A percentile compares a stretch with the other conserved stretches of the same genome.
Evolutionary conservation across 1,140 invertebrate species (phyloP).

Genomic region (Solenopsis invicta): DNA sequence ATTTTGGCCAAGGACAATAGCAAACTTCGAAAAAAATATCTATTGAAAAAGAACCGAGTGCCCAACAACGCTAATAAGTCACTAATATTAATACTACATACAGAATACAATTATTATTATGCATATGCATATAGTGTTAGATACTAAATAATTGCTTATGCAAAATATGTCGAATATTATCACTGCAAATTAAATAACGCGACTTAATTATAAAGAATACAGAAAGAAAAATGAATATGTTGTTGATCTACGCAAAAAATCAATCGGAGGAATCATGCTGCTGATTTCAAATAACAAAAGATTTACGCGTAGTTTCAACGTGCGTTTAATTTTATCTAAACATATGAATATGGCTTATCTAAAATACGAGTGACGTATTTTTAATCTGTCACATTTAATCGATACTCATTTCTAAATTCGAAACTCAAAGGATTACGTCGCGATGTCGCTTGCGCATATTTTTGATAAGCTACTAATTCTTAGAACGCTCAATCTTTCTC

Average conservation of each 20-base stretch:
- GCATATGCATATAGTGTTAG: slow-evolving; percentile 44
- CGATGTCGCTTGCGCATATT: slow-evolving; percentile 21
- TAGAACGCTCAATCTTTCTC: not conserved
- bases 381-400: slow-evolving; percentile 24
- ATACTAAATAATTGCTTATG: slow-evolving; percentile 55
- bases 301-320: not conserved
- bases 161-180: slow-evolving; percentile 49
- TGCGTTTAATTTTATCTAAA: slow-evolving; percentile 14
- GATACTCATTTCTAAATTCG: slow-evolving; percentile 9
- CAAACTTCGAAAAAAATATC: not conserved
- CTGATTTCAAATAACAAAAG: slow-evolving; percentile 23
- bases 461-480: not conserved
- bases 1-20: slow-evolving; percentile 1
- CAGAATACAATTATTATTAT: slow-evolving; percentile 60
- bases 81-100: slow-evolving; percentile 28
- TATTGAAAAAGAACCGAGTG: slow-evolving; percentile 27
- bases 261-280: not conserved
- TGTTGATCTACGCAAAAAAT: slow-evolving; percentile 1
- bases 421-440: slow-evolving; percentile 21
- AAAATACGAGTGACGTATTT: slow-evolving; percentile 5
- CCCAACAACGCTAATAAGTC: slow-evolving; percentile 47
- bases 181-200: slow-evolving; percentile 51
- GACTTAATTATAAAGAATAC: slow-evolving; percentile 38
- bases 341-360: not conserved
- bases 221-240: slow-evolving; percentile 6